phyloP scores from a whole-genome alignment of 2,888 invertebrate genomes.

The Trichogramma dendrolimi region DNA sequence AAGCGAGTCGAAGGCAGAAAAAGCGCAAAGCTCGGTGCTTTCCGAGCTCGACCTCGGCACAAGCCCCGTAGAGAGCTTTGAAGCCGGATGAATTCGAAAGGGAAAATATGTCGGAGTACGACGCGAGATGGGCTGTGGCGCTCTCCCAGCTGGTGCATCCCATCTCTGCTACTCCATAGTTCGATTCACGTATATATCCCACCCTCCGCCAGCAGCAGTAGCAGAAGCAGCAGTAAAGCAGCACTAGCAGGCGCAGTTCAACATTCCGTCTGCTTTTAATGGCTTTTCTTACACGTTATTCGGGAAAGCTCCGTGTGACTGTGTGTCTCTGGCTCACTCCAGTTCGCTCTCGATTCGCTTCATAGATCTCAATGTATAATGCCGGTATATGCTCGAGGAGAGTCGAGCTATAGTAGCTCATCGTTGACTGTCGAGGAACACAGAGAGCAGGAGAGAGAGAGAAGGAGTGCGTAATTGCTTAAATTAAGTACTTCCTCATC shows the following conservation, averaged over 20 bases:
- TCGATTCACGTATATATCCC: too few relatives aligned
- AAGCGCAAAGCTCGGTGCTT: too few relatives aligned
- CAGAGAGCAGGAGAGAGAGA: slow-evolving; percentile 9
- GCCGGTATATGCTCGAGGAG: too few relatives aligned
- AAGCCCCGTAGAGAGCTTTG: too few relatives aligned
- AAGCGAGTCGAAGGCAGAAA: too few relatives aligned
- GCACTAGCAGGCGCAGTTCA: neutral
- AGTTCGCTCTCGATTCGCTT: too few relatives aligned
- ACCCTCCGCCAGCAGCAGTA: neutral
- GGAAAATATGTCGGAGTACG: slow-evolving; percentile 12
- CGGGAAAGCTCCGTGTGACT: neutral
- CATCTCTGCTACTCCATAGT: too few relatives aligned
- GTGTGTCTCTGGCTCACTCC: too few relatives aligned
- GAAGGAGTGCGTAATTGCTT: slow-evolving; percentile 30
- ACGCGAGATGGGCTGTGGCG: neutral
- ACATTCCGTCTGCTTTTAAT: slow-evolving; percentile 21
- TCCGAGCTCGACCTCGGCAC: too few relatives aligned
- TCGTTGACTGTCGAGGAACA: slow-evolving; percentile 9
- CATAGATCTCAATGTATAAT: too few relatives aligned
- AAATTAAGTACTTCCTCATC: slow-evolving; percentile 36
- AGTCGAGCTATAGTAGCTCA: neutral
- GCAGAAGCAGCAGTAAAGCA: neutral
- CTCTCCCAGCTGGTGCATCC: neutral
- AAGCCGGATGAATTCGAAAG: slow-evolving; percentile 8
- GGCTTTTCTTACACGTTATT: slow-evolving; percentile 17